phyloP scores from a whole-genome alignment of 2,113 vertebrate species.

The Ctenomys sociabilis region DNA sequence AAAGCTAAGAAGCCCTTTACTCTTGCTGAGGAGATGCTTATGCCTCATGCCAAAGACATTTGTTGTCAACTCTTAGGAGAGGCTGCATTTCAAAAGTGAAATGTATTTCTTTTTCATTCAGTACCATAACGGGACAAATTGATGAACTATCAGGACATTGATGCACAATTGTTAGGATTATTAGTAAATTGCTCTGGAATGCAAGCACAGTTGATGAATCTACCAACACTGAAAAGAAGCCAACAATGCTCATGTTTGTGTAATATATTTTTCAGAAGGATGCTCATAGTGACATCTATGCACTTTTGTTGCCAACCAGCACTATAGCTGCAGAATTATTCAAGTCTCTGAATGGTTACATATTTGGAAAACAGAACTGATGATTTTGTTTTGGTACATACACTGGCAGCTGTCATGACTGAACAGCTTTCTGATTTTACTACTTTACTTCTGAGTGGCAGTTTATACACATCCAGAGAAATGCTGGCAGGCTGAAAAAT shows the following conservation, averaged over 20 bases:
- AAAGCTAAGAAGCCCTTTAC: neutral
- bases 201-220: neutral
- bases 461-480: neutral
- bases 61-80: neutral
- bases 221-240: neutral
- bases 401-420: neutral
- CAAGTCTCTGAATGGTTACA: neutral
- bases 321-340: neutral
- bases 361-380: neutral
- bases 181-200: neutral
- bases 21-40: neutral
- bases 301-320: neutral
- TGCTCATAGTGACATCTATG: neutral
- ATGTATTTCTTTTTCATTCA: neutral
- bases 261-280: neutral
- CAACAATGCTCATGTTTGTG: neutral
- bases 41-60: neutral
- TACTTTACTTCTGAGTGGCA: neutral
- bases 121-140: neutral
- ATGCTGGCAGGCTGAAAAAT: neutral
- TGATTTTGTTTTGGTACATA: neutral
- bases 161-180: neutral
- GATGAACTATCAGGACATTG: neutral
- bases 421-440: neutral
- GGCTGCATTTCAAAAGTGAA: neutral